Evolutionary conservation across 2,797 vertebrate genomes (phyloP).

Genomic region (Characodon lateralis): DNA sequence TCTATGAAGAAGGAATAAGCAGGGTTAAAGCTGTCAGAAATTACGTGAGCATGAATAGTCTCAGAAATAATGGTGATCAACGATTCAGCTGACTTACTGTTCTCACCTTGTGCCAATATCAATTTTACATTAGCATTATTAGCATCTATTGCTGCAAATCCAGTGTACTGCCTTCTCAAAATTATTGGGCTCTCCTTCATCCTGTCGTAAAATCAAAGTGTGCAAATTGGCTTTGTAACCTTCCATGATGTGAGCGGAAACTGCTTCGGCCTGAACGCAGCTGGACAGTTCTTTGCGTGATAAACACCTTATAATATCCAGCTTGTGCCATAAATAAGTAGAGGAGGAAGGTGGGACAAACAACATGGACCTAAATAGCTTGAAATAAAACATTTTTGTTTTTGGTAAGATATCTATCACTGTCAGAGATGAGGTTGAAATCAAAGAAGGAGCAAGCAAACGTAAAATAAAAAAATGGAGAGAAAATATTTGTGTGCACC

Average conservation of each 20-base stretch:
- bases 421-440: not conserved
- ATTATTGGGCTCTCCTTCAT: slow-evolving; percentile 3
- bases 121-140: slow-evolving; percentile 11
- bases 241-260: not conserved
- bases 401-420: not conserved
- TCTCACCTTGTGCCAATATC: slow-evolving; percentile 4
- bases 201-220: slow-evolving; percentile 1
- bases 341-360: not conserved
- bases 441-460: not conserved
- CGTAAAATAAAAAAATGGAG: not conserved
- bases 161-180: not conserved
- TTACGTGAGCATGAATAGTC: not conserved
- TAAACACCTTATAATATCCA: not conserved
- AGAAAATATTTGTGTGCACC: not conserved
- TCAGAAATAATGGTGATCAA: slow-evolving; percentile 8
- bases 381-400: not conserved
- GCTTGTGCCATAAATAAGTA: not conserved
- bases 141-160: not conserved
- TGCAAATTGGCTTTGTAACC: slow-evolving; percentile 2
- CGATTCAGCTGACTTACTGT: not conserved
- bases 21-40: not conserved
- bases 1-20: not conserved
- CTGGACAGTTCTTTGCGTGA: not conserved
- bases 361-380: not conserved
- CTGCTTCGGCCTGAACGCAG: not conserved